Percentiles rank a stretch among this genome's conserved stretches.
Conservation (phyloP, 2,888 invertebrate species). For the Trissolcus brochymenae region DNA sequence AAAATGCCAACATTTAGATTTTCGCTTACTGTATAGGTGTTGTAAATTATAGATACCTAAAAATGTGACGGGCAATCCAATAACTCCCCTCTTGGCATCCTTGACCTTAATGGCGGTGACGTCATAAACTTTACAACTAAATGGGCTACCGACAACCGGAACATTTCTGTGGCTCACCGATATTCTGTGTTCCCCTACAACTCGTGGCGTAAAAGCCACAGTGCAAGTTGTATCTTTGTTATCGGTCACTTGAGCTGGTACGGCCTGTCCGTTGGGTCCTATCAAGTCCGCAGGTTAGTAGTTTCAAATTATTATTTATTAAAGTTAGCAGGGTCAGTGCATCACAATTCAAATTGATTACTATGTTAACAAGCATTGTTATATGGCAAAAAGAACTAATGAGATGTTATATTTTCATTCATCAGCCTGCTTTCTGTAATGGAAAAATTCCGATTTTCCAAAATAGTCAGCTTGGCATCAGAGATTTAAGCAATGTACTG, state of each 20-base stretch:
- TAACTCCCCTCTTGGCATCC: conserved; percentile 90
- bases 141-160: conserved; percentile 94
- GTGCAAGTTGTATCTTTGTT: conserved; percentile 88
- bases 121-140: conserved; percentile 96
- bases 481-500: too few relatives aligned
- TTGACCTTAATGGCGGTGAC: conserved; percentile 95
- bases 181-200: conserved; percentile 94
- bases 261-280: conserved; percentile 95
- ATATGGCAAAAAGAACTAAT: conserved; percentile 28
- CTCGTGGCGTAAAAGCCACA: conserved; percentile 93
- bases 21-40: too few relatives aligned
- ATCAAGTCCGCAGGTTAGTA: conserved; percentile 76
- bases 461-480: neutral
- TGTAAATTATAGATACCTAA: conserved; percentile 79
- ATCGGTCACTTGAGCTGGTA: conserved; percentile 92
- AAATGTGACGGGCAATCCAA: conserved; percentile 94
- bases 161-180: conserved; percentile 89
- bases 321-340: conserved; percentile 65
- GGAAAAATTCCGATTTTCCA: too few relatives aligned
- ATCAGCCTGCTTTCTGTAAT: too few relatives aligned
- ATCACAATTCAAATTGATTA: neutral
- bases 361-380: conserved; percentile 32
- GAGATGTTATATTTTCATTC: neutral
- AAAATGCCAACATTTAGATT: too few relatives aligned
- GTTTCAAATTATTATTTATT: conserved; percentile 69